A percentile compares a stretch with the other conserved stretches of the same genome.
phyloP scores from a whole-genome alignment of 2,797 vertebrate species.

The Pogoniulus pusillus region DNA sequence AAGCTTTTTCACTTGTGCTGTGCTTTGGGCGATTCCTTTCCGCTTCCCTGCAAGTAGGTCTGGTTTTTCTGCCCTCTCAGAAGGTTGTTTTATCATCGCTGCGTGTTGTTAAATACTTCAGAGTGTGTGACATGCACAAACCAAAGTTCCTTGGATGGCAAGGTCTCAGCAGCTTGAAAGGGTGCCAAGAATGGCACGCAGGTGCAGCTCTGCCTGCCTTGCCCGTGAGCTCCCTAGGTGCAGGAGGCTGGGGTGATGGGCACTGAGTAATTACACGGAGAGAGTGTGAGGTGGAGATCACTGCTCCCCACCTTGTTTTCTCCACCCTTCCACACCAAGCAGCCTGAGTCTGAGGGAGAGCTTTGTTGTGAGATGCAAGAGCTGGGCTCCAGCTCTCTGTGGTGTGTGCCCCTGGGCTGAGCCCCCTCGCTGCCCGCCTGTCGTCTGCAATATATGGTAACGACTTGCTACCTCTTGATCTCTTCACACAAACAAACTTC shows the following conservation, averaged over 20 bases:
- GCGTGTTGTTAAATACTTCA: neutral
- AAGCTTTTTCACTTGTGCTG: neutral
- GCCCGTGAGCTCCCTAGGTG: neutral
- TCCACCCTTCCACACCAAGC: neutral
- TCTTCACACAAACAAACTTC: neutral
- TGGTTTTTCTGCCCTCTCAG: neutral
- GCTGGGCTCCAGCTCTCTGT: neutral
- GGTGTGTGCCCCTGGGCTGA: neutral
- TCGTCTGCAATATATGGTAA: neutral
- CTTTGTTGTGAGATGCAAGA: neutral
- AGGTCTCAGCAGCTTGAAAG: slow-evolving; percentile 5
- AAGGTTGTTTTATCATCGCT: neutral
- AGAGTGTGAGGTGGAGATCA: neutral
- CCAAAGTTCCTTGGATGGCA: slow-evolving; percentile 43
- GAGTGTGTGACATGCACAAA: slow-evolving; percentile 18
- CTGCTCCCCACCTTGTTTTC: fast-evolving
- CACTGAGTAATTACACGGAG: neutral
- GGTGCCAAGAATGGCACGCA: slow-evolving; percentile 1
- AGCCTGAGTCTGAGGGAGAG: neutral
- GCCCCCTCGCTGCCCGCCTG: neutral
- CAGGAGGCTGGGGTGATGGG: neutral
- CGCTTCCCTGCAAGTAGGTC: neutral
- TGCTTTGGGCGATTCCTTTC: neutral
- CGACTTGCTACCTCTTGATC: neutral
- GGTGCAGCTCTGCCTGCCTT: neutral